phyloP scores from a whole-genome alignment of 2,113 vertebrate species.

The Apus apus region DNA sequence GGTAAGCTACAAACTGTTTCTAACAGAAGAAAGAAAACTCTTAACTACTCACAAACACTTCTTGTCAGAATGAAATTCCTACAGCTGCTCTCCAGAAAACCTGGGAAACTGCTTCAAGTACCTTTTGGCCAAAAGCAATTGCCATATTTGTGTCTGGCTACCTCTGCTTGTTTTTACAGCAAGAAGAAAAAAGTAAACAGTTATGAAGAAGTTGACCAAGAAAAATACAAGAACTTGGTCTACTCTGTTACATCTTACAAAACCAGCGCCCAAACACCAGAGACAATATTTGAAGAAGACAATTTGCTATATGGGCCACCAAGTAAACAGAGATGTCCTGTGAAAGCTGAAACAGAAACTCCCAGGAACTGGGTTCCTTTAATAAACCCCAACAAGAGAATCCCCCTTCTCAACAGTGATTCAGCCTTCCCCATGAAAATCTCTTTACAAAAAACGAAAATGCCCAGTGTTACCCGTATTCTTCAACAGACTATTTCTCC shows the following conservation, averaged over 20 bases:
- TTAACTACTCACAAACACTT: background rate
- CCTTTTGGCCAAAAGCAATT: slow-evolving; percentile 34
- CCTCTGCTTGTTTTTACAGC: slow-evolving; percentile 51
- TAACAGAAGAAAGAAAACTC: background rate
- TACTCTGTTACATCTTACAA: slow-evolving; percentile 80
- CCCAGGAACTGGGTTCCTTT: slow-evolving; percentile 79
- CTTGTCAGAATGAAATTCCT: slow-evolving; percentile 70
- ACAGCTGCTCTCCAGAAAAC: slow-evolving; percentile 58
- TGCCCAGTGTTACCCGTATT: slow-evolving; percentile 88
- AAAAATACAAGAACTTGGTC: slow-evolving; percentile 87
- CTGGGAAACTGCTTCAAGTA: slow-evolving; percentile 21
- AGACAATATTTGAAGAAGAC: slow-evolving; percentile 82
- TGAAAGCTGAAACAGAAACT: slow-evolving; percentile 25
- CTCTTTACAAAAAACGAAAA: slow-evolving; percentile 48
- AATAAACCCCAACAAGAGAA: slow-evolving; percentile 66
- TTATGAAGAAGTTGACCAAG: slow-evolving; percentile 84
- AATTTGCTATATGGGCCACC: slow-evolving; percentile 82
- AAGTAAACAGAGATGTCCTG: slow-evolving; percentile 63
- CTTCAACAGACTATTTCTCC: slow-evolving; percentile 90
- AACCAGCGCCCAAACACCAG: slow-evolving; percentile 79
- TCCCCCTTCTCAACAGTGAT: slow-evolving; percentile 8
- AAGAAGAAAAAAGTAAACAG: slow-evolving; percentile 79
- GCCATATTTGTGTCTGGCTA: slow-evolving; percentile 60
- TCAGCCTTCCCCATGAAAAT: slow-evolving; percentile 74
- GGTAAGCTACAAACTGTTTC: background rate